Percentiles rank a stretch among this genome's conserved stretches.
phyloP scores from a whole-genome alignment of 2,113 vertebrate species.

The Misgurnus anguillicaudatus region DNA sequence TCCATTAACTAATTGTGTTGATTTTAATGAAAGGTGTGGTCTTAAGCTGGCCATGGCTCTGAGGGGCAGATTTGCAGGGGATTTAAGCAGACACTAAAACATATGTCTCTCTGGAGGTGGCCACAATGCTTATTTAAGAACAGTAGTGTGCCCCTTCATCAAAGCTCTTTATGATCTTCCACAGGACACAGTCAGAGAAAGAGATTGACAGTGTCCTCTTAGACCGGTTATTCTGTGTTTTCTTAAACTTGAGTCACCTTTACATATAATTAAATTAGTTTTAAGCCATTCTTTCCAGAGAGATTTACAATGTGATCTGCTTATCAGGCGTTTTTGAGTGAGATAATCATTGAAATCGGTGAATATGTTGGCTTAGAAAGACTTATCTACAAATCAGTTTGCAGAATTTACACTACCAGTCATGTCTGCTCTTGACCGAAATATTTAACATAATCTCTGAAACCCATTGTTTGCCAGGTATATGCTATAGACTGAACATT shows the following conservation, averaged over 20 bases:
- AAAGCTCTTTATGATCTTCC: conserved; percentile 68
- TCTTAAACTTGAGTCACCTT: neutral
- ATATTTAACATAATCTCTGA: too few species aligned
- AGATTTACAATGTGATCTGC: too few species aligned
- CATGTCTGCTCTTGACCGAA: too few species aligned
- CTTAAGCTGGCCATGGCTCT: conserved; percentile 62
- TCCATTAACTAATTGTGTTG: conserved; percentile 65
- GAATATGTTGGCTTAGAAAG: neutral
- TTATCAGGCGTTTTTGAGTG: neutral
- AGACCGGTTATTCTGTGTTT: neutral
- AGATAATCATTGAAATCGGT: neutral
- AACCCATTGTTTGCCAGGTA: too few species aligned
- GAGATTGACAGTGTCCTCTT: neutral
- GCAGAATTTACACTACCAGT: too few species aligned
- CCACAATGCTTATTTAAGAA: conserved; percentile 68
- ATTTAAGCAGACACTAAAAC: conserved; percentile 76
- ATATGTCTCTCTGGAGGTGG: conserved; percentile 74
- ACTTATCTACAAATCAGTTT: neutral
- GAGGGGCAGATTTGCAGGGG: conserved; percentile 52
- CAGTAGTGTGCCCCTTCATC: conserved; percentile 43
- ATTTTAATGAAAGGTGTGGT: conserved; percentile 61
- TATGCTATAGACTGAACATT: too few species aligned
- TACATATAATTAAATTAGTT: neutral
- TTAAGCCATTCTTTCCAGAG: too few species aligned
- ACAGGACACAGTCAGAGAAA: conserved; percentile 50